These are phyloP conservation scores for Catostylus mosaicus DNA, from an alignment of 30 jellyfish, hydroid and myxozoan genomes.

Conservation along the genomic window DNA sequence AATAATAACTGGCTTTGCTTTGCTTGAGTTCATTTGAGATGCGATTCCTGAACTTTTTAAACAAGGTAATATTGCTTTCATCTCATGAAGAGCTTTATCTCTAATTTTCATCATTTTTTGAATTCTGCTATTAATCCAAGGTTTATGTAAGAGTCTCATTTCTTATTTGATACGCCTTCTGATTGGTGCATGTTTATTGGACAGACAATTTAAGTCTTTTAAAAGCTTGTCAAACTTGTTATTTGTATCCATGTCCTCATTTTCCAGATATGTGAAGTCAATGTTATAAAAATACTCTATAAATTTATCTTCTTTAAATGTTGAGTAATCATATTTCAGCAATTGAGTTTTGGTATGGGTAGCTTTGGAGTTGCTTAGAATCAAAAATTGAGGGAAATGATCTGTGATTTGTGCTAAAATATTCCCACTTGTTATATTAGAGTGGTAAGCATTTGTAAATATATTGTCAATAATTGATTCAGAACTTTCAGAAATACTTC, in stretches of 20 bases:
- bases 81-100: slow-evolving; percentile 2
- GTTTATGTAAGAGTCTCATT: not conserved
- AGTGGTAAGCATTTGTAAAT: slow-evolving; percentile 35
- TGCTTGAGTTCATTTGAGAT: slow-evolving; percentile 10
- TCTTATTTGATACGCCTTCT: slow-evolving; percentile 14
- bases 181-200: slow-evolving; percentile 38
- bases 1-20: slow-evolving; percentile 33
- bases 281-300: slow-evolving; percentile 14
- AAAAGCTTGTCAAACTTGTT: slow-evolving; percentile 20
- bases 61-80: not conserved
- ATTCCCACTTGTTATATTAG: slow-evolving; percentile 29
- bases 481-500: slow-evolving; percentile 21
- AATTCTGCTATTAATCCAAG: not conserved
- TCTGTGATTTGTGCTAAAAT: too few species aligned
- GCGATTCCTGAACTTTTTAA: slow-evolving; percentile 38
- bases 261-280: slow-evolving; percentile 24
- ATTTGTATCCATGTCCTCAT: slow-evolving; percentile 21
- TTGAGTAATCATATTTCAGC: slow-evolving; percentile 22
- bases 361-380: not conserved
- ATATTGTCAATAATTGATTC: slow-evolving; percentile 51
- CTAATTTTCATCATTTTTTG: slow-evolving; percentile 42
- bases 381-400: too few species aligned
- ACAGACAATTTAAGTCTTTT: slow-evolving; percentile 5
- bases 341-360: not conserved
- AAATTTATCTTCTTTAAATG: slow-evolving; percentile 6